Percentiles rank a stretch among this genome's conserved stretches.
Conservation (phyloP, 1,140 invertebrate genomes). For the Sycobia sp. region DNA sequence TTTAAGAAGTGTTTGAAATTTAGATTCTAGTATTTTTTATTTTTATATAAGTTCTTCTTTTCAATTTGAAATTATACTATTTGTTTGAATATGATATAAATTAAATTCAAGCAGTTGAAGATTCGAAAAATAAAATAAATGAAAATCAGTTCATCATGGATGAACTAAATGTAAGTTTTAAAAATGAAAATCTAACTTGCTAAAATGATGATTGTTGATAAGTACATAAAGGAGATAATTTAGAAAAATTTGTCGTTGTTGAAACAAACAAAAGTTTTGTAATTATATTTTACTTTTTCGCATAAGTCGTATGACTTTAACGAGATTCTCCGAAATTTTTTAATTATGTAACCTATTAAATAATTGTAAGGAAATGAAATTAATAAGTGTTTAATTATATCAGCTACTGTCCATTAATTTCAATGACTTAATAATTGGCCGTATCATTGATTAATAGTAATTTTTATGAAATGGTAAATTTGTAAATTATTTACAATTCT, state of each 20-base stretch:
- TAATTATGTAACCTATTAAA: conserved; percentile 3
- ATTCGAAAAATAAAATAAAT: too few species aligned
- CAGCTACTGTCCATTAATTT: too few species aligned
- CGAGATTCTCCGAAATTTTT: conserved; percentile 9
- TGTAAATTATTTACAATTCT: too few species aligned
- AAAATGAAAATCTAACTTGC: background rate
- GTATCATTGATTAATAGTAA: too few species aligned
- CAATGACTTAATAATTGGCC: too few species aligned
- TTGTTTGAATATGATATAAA: too few species aligned
- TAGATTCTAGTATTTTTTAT: background rate
- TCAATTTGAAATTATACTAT: too few species aligned
- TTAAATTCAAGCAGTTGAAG: too few species aligned
- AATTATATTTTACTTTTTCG: conserved; percentile 22
- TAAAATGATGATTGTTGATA: background rate
- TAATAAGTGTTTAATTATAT: background rate
- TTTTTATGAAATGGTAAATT: too few species aligned
- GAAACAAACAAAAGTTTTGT: conserved; percentile 8
- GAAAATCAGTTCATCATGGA: conserved; percentile 6
- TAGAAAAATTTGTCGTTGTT: conserved; percentile 17
- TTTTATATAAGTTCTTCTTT: background rate
- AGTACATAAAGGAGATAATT: background rate
- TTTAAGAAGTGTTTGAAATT: too few species aligned
- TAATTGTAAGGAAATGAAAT: background rate
- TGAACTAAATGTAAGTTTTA: background rate
- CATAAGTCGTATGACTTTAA: conserved; percentile 27